A percentile compares a stretch with the other conserved stretches of the same genome.
Evolutionary conservation across 2,888 invertebrate species (phyloP).

Genomic region (Iphiclides podalirius): DNA sequence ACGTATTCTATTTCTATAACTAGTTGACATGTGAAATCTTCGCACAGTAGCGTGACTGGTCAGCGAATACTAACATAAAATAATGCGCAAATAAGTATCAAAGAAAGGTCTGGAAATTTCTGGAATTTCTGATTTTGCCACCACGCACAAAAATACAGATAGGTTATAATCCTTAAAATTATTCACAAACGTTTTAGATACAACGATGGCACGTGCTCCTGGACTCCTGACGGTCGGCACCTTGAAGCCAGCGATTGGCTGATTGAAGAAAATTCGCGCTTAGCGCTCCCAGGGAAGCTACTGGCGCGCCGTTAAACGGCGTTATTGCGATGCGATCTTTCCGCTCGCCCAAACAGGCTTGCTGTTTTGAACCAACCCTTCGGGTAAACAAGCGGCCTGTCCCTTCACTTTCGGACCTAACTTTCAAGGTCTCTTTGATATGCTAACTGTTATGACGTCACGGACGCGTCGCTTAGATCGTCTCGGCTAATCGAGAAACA

Average conservation of each 20-base stretch:
- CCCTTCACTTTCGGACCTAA: conserved; percentile 15
- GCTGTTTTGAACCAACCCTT: conserved; percentile 1
- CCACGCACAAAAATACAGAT: too few species aligned
- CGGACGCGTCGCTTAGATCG: conserved; percentile 34
- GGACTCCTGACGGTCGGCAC: conserved; percentile 82
- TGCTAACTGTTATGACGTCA: conserved; percentile 16
- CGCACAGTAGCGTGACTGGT: too few species aligned
- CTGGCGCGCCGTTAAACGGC: conserved; percentile 31
- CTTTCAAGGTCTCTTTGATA: conserved; percentile 13
- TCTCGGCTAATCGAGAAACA: conserved; percentile 30
- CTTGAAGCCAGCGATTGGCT: conserved; percentile 52
- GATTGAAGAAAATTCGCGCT: conserved; percentile 38
- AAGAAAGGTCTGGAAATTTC: too few species aligned
- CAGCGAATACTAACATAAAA: too few species aligned
- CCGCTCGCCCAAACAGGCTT: conserved; percentile 25
- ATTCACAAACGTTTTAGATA: conserved; percentile 84
- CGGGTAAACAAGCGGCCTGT: too few species aligned
- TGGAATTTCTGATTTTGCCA: too few species aligned
- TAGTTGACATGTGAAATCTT: too few species aligned
- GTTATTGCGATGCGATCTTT: conserved; percentile 33
- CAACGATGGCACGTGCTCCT: conserved; percentile 96
- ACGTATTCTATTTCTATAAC: too few species aligned
- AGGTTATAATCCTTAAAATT: too few species aligned
- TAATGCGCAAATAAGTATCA: too few species aligned
- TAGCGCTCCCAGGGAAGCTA: conserved; percentile 25